Base-by-base conservation (phyloP, 2,888 invertebrate genomes). In the Oegoconia quadripuncta region DNA sequence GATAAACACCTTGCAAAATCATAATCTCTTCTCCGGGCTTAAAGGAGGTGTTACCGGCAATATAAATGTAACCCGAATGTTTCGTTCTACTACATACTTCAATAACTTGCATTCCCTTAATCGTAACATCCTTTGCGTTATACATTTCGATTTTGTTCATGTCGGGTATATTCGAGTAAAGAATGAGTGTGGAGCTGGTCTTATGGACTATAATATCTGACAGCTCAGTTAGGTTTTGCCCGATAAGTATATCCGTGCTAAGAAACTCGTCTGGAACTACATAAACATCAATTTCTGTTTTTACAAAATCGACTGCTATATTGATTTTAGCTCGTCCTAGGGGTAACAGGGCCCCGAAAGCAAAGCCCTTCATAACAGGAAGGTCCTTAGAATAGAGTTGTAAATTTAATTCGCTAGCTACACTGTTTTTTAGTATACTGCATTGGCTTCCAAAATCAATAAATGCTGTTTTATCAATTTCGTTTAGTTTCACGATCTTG, bases 391-490 rank as follows among this genome's bases (percentile, higher is more conserved):
- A 16, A 15, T 2, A 8, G 2, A 16, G 3, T 3, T 2, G 9
- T 2, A 29, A 9, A 8, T 14, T 29, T 29, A n/a, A 3, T 2
- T 11, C 9, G 5, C n/a, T 15, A 15, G 29, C 29, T 9, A 29
- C 16, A 31, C 14, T 16, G 31, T 12, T 5, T 14, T 20, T n/a
- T 16, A 29, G 6, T 11, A 29, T 8, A 2, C 17, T 25, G 22
- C 34, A 39, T 9, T 38, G 38, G 28, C 38, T 38, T 20, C 38
- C 38, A 28, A 38, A 38, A 8, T 38, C 38, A n/a, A 38, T 28
- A 32, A 33, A 34, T n/a, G n/a, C n/a, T n/a, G n/a, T n/a, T n/a
- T n/a, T n/a, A n/a, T n/a, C n/a, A n/a, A n/a, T n/a, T n/a, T n/a
- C n/a, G n/a, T n/a, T n/a, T n/a, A n/a, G n/a, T n/a, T n/a, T n/a